Conservation (phyloP, 2,888 invertebrate species). For the Periphyllus acericola region DNA sequence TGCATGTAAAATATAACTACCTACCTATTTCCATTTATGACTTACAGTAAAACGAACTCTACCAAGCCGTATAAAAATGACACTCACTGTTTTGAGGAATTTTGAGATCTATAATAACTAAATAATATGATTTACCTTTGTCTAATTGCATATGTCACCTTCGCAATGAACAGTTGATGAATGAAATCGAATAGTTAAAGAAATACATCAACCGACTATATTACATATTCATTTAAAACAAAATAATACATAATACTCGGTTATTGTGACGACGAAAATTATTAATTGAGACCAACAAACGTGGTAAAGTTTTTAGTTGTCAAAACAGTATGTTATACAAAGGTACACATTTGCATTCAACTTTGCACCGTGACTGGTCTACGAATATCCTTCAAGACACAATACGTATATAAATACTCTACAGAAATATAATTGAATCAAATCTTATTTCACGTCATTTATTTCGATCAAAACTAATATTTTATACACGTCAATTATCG, state of each 20-base stretch:
- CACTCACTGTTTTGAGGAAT: too few species aligned
- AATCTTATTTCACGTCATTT: background rate
- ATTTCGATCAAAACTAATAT: background rate
- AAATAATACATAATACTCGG: too few species aligned
- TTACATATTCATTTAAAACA: too few species aligned
- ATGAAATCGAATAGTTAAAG: too few species aligned
- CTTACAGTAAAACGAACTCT: background rate
- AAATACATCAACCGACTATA: too few species aligned
- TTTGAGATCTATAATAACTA: too few species aligned
- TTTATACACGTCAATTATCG: background rate
- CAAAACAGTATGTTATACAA: background rate
- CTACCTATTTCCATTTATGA: background rate
- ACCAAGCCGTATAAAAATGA: background rate
- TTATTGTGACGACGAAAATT: too few species aligned
- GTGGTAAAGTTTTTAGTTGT: too few species aligned
- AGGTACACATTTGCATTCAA: background rate
- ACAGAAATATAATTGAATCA: slow-evolving; percentile 10
- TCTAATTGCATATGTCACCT: too few species aligned
- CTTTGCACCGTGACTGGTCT: background rate
- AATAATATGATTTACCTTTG: too few species aligned
- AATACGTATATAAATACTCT: background rate
- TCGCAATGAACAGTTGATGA: too few species aligned
- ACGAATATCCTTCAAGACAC: background rate
- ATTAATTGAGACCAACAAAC: too few species aligned
- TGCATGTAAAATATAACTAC: background rate